Evolutionary conservation across 1,140 invertebrate genomes (phyloP).

Genomic region (Nasonia giraulti): DNA sequence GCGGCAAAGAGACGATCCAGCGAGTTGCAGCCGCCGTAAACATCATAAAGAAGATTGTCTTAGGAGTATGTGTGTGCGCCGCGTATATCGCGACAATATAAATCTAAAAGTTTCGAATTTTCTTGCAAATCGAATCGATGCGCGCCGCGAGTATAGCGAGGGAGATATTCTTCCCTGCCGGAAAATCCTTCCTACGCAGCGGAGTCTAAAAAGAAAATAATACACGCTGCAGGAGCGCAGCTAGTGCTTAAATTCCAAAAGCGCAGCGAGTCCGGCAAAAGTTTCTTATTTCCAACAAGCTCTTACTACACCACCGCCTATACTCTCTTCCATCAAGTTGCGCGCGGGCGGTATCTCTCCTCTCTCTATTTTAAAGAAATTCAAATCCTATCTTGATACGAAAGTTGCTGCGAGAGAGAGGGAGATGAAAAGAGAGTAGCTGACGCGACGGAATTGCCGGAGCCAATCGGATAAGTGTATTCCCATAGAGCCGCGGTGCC

Average conservation of each 20-base stretch:
- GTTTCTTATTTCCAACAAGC: slow-evolving; percentile 56
- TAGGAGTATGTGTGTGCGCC: not conserved
- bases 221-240: slow-evolving; percentile 40
- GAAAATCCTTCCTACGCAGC: slow-evolving; percentile 28
- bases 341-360: slow-evolving; percentile 31
- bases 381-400: slow-evolving; percentile 65
- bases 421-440: slow-evolving; percentile 59
- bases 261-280: slow-evolving; percentile 45
- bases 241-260: slow-evolving; percentile 56
- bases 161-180: slow-evolving; percentile 1
- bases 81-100: slow-evolving; percentile 41
- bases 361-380: slow-evolving; percentile 59
- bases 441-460: slow-evolving; percentile 70
- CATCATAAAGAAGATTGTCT: slow-evolving; percentile 48
- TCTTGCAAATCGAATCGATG: slow-evolving; percentile 47
- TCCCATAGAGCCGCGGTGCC: slow-evolving; percentile 66
- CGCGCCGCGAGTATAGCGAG: not conserved
- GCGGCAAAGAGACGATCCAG: not conserved
- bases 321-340: slow-evolving; percentile 21
- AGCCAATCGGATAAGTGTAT: slow-evolving; percentile 74
- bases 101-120: slow-evolving; percentile 49
- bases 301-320: slow-evolving; percentile 1
- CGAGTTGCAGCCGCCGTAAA: slow-evolving; percentile 13
- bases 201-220: slow-evolving; percentile 28
- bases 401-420: slow-evolving; percentile 55